These are phyloP conservation scores for Drosophila infuscata DNA, from an alignment of 2,888 invertebrate genomes.

Conservation along the genomic window DNA sequence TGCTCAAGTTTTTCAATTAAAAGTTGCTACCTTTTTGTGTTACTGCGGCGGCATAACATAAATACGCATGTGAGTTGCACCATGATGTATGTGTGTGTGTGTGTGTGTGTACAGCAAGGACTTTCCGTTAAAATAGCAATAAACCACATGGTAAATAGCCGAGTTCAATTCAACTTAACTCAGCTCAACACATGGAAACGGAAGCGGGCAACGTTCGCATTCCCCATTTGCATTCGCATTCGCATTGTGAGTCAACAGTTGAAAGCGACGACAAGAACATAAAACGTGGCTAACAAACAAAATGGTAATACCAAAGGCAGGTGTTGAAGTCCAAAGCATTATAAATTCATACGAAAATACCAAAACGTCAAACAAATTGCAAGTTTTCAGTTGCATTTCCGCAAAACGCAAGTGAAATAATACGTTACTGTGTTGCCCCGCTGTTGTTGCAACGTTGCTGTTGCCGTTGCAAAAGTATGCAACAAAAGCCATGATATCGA, in stretches of 20 bases:
- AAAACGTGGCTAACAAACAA: constrained; percentile 39
- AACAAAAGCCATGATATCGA: constrained; percentile 65
- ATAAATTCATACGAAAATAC: constrained; percentile 75
- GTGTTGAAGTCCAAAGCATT: constrained; percentile 73
- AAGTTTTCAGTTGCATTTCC: constrained; percentile 80
- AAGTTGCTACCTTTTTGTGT: constrained; percentile 79
- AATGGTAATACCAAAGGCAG: constrained; percentile 56
- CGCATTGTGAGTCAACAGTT: constrained; percentile 26
- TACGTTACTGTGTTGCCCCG: constrained; percentile 49
- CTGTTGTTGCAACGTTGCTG: background rate
- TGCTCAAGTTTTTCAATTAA: constrained; percentile 81
- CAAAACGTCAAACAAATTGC: constrained; percentile 78
- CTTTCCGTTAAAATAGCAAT: constrained; percentile 71
- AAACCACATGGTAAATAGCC: constrained; percentile 62
- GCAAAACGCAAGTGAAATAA: constrained; percentile 77
- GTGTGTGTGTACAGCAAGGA: constrained; percentile 25
- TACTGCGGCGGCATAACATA: constrained; percentile 73
- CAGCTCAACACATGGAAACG: background rate
- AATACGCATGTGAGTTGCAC: constrained; percentile 68
- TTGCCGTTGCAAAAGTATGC: constrained; percentile 55
- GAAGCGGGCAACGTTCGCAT: constrained; percentile 2
- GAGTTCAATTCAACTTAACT: constrained; percentile 12
- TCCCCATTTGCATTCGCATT: constrained; percentile 6
- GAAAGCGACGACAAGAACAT: constrained; percentile 31
- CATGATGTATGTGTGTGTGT: constrained; percentile 23